These are phyloP conservation scores for Pocillopora verrucosa DNA, from an alignment of 64 coral and sea anemone species.

Conservation along the genomic window DNA sequence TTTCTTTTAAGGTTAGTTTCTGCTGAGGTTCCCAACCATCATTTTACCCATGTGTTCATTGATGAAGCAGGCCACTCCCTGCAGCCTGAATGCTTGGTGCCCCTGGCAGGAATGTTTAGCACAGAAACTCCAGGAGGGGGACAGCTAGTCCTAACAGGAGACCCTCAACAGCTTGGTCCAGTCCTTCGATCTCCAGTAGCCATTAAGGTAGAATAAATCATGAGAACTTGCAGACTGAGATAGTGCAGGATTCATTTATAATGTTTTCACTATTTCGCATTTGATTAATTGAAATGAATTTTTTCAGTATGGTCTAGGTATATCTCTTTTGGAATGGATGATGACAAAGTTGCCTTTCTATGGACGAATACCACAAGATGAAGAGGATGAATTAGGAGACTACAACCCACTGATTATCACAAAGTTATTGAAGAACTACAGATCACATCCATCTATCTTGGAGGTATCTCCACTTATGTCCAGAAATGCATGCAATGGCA, in stretches of 20 bases:
- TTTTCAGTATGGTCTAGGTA: conserved; percentile 62
- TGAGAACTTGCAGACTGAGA: neutral
- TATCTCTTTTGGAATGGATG: conserved; percentile 75
- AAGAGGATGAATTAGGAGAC: conserved; percentile 65
- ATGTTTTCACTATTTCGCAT: neutral
- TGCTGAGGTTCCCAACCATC: conserved; percentile 38
- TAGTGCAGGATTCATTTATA: no score
- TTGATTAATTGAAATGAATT: neutral
- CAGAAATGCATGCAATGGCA: no score
- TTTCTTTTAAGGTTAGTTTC: conserved; percentile 59
- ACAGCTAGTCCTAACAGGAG: conserved; percentile 77
- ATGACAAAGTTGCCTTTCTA: conserved; percentile 71
- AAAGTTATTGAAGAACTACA: conserved; percentile 80
- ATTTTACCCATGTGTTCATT: conserved; percentile 85
- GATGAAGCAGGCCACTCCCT: conserved; percentile 76
- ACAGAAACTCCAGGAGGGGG: conserved; percentile 55
- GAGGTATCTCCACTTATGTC: conserved; percentile 24
- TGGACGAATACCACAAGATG: conserved; percentile 61
- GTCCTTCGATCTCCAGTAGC: conserved; percentile 74
- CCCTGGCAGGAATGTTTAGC: conserved; percentile 65
- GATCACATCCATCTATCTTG: conserved; percentile 77
- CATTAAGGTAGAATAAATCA: conserved; percentile 44
- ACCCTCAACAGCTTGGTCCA: conserved; percentile 80
- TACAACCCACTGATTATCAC: conserved; percentile 72
- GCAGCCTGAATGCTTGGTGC: conserved; percentile 77